Evolutionary conservation across 2,888 invertebrate species (phyloP).

Genomic region (Parnassius mnemosyne): DNA sequence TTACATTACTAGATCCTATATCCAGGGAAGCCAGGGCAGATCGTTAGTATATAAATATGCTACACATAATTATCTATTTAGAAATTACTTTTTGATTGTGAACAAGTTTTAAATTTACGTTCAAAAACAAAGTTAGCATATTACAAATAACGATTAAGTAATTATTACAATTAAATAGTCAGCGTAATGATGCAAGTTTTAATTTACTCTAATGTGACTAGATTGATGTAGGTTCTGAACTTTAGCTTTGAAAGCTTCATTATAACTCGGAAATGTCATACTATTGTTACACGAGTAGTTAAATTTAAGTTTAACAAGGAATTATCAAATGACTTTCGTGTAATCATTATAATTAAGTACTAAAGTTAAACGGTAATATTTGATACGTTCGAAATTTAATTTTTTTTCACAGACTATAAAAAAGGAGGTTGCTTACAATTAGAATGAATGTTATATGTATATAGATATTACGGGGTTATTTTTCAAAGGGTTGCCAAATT

Average conservation of each 20-base stretch:
- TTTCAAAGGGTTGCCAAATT: too few relatives aligned
- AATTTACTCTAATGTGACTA: constrained; percentile 12
- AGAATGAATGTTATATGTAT: too few relatives aligned
- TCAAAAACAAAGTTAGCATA: not conserved
- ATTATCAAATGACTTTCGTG: not conserved
- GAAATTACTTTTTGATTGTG: too few relatives aligned
- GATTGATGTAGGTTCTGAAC: constrained; percentile 14
- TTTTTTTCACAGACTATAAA: not conserved
- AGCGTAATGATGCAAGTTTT: constrained; percentile 14
- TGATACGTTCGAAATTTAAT: too few relatives aligned
- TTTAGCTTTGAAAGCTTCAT: constrained; percentile 14
- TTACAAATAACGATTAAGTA: constrained; percentile 2
- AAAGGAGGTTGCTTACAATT: too few relatives aligned
- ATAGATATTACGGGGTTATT: too few relatives aligned
- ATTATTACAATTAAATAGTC: not conserved
- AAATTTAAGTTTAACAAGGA: not conserved
- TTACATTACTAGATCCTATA: too few relatives aligned
- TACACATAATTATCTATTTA: too few relatives aligned
- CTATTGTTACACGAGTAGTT: not conserved
- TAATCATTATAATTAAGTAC: not conserved
- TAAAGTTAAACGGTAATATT: too few relatives aligned
- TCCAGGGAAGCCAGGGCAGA: too few relatives aligned
- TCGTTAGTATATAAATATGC: too few relatives aligned
- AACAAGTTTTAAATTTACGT: not conserved
- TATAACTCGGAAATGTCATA: constrained; percentile 8